Evolutionary conservation across 2,113 vertebrate genomes (phyloP).

Genomic region (Sclerurus mexicanus): DNA sequence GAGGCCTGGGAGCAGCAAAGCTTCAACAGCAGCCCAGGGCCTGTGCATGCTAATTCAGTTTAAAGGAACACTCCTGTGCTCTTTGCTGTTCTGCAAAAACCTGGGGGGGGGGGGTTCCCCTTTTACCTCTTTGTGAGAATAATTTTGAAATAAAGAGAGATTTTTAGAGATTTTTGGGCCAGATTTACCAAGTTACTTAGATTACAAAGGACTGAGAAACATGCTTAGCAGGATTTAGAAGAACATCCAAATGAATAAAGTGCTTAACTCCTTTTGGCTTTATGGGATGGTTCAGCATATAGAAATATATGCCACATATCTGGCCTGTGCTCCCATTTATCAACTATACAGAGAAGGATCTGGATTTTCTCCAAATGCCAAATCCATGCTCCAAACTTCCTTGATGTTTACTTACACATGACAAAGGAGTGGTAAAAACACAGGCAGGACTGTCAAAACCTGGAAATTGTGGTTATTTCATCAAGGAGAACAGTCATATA

Average conservation of each 20-base stretch:
- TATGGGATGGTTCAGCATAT: background rate
- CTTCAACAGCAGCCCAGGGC: constrained; percentile 18
- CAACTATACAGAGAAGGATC: background rate
- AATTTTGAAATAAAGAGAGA: background rate
- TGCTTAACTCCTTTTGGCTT: background rate
- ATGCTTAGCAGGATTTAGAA: background rate
- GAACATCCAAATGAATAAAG: background rate
- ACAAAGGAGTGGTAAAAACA: background rate
- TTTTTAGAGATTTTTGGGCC: background rate
- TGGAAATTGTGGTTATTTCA: background rate
- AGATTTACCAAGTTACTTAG: background rate
- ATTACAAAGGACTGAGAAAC: background rate
- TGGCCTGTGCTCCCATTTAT: background rate
- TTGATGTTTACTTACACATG: background rate
- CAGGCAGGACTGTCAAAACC: background rate
- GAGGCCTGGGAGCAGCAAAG: constrained; percentile 29
- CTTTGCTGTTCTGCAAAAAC: background rate
- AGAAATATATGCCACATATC: background rate
- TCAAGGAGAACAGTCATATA: background rate
- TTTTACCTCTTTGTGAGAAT: background rate
- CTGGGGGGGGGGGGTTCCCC: fast-evolving
- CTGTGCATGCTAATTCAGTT: background rate
- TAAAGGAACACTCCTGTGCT: background rate
- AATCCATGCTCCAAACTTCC: background rate
- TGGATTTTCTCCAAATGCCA: background rate